These are phyloP conservation scores for Brachionus rotundiformis DNA, from an alignment of 1,140 invertebrate genomes.

Conservation along the genomic window DNA sequence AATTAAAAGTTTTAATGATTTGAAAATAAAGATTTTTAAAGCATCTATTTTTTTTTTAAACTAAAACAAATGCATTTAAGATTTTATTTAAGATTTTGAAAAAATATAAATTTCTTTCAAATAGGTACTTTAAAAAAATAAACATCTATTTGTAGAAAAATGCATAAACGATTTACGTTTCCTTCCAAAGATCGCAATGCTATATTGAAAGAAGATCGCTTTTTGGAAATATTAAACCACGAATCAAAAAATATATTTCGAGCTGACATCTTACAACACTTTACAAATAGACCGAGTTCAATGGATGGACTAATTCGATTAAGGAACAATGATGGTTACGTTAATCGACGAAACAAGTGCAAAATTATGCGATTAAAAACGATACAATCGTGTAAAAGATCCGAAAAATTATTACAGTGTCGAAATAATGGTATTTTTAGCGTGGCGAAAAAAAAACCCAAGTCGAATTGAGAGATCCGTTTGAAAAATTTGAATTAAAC, in stretches of 20 bases:
- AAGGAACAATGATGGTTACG: background rate
- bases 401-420: slow-evolving; percentile 7
- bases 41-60: too few species aligned
- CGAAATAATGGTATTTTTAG: background rate
- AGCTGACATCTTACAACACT: background rate
- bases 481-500: background rate
- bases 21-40: too few species aligned
- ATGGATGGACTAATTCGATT: background rate
- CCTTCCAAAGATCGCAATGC: background rate
- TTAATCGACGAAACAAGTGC: background rate
- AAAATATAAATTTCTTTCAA: too few species aligned
- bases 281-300: background rate
- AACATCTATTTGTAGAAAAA: too few species aligned
- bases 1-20: too few species aligned
- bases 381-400: slow-evolving; percentile 17
- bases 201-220: slow-evolving; percentile 1
- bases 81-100: too few species aligned
- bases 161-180: background rate
- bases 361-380: slow-evolving; percentile 8
- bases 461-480: background rate
- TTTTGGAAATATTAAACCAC: background rate
- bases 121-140: too few species aligned
- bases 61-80: too few species aligned
- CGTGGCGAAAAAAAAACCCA: background rate
- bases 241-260: background rate